Conservation (phyloP, 2,888 invertebrate species). For the Scaptodrosophila latifasciaeformis region DNA sequence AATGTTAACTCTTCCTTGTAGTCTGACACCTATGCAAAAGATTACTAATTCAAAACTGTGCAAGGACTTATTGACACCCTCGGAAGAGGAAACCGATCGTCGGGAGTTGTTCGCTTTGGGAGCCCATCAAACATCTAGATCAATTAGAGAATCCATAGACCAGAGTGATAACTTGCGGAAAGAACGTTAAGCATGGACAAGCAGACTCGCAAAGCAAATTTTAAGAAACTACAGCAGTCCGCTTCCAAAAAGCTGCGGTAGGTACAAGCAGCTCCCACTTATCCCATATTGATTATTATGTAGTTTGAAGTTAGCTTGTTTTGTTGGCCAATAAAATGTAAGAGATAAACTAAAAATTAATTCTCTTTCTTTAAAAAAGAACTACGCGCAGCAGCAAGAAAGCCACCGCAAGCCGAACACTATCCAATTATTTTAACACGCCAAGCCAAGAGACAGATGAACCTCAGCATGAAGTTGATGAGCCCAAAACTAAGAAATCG, state of each 20-base stretch:
- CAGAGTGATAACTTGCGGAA: conserved; percentile 46
- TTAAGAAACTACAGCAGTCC: conserved; percentile 65
- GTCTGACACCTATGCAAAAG: conserved; percentile 61
- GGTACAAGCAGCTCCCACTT: conserved; percentile 17
- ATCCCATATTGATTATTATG: background rate
- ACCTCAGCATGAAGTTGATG: conserved; percentile 4
- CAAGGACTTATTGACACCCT: conserved; percentile 22
- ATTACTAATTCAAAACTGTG: conserved; percentile 50
- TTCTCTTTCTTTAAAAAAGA: conserved; percentile 43
- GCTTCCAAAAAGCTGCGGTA: conserved; percentile 58
- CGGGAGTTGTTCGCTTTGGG: conserved; percentile 54
- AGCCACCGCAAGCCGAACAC: conserved; percentile 22
- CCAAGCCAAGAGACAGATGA: no score
- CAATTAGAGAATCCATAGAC: conserved; percentile 58
- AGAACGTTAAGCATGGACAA: conserved; percentile 68
- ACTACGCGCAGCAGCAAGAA: conserved; percentile 37
- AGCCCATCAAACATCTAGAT: conserved; percentile 46
- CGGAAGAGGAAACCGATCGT: conserved; percentile 63
- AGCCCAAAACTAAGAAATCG: conserved; percentile 30
- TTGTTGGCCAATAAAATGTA: conserved; percentile 41
- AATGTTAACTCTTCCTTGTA: conserved; percentile 18
- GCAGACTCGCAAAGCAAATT: conserved; percentile 62
- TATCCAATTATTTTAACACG: conserved; percentile 57
- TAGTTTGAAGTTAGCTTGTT: background rate
- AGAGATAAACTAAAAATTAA: conserved; percentile 24